Evolutionary conservation across 1,140 invertebrate genomes (phyloP), one percentile per base, ranked within the genome.

Genomic region (Macrobrachium rosenbergii): DNA sequence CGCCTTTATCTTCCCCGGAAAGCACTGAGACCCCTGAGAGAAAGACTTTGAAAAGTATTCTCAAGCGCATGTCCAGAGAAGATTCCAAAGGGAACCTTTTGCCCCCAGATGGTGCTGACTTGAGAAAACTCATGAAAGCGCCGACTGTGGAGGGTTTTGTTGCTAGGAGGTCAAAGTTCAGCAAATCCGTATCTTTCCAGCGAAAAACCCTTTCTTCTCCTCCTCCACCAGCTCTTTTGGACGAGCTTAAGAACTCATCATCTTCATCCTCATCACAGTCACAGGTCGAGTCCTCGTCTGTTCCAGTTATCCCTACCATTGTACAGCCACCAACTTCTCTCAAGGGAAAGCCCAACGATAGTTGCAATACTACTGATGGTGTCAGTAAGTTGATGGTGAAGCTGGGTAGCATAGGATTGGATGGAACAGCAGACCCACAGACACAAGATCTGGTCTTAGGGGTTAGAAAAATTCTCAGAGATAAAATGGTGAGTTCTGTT

Each of bases 131-230:
- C 60, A 95, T 96, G 92, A 92, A 94, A 90, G 95, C 96, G 60
- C 96, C 95, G 76, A 97, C 96, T 69, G 93, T 97, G 85, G 91
- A 92, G 89, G 96, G 96, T 72, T 97, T 96, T 92, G 96, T 95
- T 37, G 96, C 96, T 59, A 93, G 96, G 91, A 96, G 97, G 92
- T 95, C 95, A 83, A 97, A 97, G 91, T 94, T 97, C 91, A 94
- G 95, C 62, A 97, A 97, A 93, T 96, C 96, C 92, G 96, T 97
- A 78, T 97, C 96, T 79, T 97, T 97, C 92, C 96, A 97, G 92
- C 93, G 96, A 88, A 95, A 96, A 91, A 96, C 96, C 83, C 93
- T 97, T 90, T 95, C 95, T 88, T 96, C 95, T 90, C 95, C 96
- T 78, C 95, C 96, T 19, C 87, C 90, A n/a, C 86, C 88, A 21